phyloP scores from a whole-genome alignment of 2,888 invertebrate species.

The Phyllotreta striolata region DNA sequence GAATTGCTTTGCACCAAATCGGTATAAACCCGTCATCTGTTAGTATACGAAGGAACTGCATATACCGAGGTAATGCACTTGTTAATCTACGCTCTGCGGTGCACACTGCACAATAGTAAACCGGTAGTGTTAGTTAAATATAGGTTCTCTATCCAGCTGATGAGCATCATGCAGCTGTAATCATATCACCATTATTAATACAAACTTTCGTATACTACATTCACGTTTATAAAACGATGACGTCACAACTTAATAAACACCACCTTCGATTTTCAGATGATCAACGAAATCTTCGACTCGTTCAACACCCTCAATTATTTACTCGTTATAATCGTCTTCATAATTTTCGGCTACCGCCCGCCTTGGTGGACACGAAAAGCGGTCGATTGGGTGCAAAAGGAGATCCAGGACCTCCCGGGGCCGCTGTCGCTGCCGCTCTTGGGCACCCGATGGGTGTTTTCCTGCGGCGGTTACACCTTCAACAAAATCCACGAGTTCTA shows the following conservation, averaged over 20 bases:
- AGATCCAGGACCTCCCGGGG: constrained; percentile 69
- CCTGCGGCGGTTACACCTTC: constrained; percentile 67
- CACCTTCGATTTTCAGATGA: constrained; percentile 43
- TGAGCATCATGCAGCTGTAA: no score
- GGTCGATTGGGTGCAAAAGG: constrained; percentile 29
- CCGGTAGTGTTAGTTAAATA: no score
- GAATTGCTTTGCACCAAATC: no score
- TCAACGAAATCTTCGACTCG: constrained; percentile 42
- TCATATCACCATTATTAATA: no score
- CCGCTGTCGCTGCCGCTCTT: constrained; percentile 76
- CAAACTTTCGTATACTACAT: neutral
- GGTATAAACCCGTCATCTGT: no score
- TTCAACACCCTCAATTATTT: constrained; percentile 46
- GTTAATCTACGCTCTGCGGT: no score
- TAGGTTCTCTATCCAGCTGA: no score
- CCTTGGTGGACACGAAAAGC: constrained; percentile 52
- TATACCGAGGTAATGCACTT: no score
- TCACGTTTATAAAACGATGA: neutral
- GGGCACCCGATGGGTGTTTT: constrained; percentile 84
- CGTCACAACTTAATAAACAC: no score
- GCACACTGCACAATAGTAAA: no score
- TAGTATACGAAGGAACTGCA: no score
- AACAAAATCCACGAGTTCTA: constrained; percentile 82
- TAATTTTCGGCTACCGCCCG: constrained; percentile 53
- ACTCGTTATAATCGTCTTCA: constrained; percentile 48